A percentile compares a stretch with the other conserved stretches of the same genome.
Conservation (phyloP, 2,888 invertebrate genomes). For the Sinotaia quadrata region DNA sequence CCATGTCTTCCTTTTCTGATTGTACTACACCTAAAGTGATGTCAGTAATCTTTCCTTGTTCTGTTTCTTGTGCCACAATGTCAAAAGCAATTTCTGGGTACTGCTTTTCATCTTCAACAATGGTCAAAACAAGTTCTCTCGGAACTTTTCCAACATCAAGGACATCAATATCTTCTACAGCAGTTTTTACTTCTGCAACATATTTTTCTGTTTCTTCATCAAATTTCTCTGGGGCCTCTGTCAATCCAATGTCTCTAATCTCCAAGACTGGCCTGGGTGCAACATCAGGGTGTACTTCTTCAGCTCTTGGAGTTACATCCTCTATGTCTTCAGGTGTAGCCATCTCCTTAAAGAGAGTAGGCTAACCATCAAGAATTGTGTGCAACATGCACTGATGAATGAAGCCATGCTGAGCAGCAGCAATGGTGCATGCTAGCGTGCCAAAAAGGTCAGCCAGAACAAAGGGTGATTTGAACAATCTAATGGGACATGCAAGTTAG, state of each 20-base stretch:
- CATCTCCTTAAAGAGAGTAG: constrained; percentile 27
- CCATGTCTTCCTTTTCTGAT: constrained; percentile 22
- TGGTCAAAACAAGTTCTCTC: constrained; percentile 31
- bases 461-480: neutral
- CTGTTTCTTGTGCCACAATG: constrained; percentile 20
- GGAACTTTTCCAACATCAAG: constrained; percentile 33
- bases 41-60: constrained; percentile 21
- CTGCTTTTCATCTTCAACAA: constrained; percentile 15
- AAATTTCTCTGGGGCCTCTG: constrained; percentile 10
- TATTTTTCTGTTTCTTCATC: constrained; percentile 16
- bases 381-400: neutral
- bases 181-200: constrained; percentile 34
- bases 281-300: too few relatives aligned
- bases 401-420: constrained; percentile 1
- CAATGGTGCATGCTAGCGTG: neutral
- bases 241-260: too few relatives aligned
- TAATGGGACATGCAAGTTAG: neutral
- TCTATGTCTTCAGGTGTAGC: constrained; percentile 11
- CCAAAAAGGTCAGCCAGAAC: neutral
- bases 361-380: neutral
- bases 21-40: neutral
- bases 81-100: constrained; percentile 21
- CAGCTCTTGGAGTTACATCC: constrained; percentile 11
- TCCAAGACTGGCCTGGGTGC: constrained; percentile 15
- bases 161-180: constrained; percentile 27